These are phyloP conservation scores for Aphis craccivora DNA, from an alignment of 1,140 invertebrate species.

Conservation along the genomic window DNA sequence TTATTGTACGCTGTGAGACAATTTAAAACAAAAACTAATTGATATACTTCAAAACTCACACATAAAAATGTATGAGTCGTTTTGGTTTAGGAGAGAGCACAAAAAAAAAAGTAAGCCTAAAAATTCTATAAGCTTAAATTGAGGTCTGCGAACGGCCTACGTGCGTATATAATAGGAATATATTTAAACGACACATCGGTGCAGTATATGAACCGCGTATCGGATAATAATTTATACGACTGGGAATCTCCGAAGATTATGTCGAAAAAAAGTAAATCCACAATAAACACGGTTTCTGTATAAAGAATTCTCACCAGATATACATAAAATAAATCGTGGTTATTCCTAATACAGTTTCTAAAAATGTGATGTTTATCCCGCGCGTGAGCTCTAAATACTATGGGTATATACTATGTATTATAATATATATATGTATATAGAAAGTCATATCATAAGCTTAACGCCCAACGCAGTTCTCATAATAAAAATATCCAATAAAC, in stretches of 20 bases:
- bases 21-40: not conserved
- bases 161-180: not conserved
- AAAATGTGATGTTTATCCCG: not conserved
- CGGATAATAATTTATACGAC: not conserved
- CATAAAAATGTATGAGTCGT: too few species aligned
- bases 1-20: not conserved
- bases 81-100: not conserved
- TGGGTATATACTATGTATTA: not conserved
- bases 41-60: not conserved
- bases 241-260: not conserved
- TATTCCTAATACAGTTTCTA: not conserved
- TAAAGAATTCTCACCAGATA: not conserved
- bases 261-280: not conserved
- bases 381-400: not conserved
- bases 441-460: not conserved
- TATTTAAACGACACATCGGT: not conserved
- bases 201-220: not conserved
- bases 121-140: not conserved
- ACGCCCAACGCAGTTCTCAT: not conserved
- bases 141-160: not conserved
- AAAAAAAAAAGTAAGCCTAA: too few species aligned
- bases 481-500: not conserved
- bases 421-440: not conserved
- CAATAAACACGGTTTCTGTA: not conserved
- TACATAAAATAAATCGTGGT: not conserved